These are phyloP conservation scores for Lerema accius DNA, from an alignment of 1,140 invertebrate genomes.

Conservation along the genomic window DNA sequence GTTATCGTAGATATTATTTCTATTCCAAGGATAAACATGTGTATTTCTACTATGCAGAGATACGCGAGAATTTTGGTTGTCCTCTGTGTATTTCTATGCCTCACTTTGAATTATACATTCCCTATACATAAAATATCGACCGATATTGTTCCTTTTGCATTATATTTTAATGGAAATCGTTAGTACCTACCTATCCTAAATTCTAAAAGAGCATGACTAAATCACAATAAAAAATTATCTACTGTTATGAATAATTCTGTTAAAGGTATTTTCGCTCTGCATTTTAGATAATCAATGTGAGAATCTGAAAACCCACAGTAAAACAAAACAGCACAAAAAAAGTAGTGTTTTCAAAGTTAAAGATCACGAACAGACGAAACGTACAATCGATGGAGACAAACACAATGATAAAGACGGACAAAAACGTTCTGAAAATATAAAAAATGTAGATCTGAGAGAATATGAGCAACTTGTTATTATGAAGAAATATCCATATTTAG, in stretches of 20 bases:
- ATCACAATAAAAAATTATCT: too few relatives aligned
- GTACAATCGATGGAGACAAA: constrained; percentile 44
- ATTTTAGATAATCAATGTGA: constrained; percentile 16
- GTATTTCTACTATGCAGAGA: constrained; percentile 41
- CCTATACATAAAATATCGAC: constrained; percentile 44
- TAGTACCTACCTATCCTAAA: too few relatives aligned
- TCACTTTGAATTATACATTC: constrained; percentile 62
- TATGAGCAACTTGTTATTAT: constrained; percentile 72
- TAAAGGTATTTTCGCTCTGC: neutral
- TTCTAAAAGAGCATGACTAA: too few relatives aligned
- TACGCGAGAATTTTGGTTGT: constrained; percentile 46
- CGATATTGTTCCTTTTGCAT: constrained; percentile 2
- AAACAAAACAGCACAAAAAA: neutral
- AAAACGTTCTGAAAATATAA: constrained; percentile 42
- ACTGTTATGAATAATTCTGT: too few relatives aligned
- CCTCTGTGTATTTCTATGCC: constrained; percentile 50
- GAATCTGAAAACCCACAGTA: neutral
- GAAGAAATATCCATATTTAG: constrained; percentile 75
- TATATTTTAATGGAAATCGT: constrained; percentile 37
- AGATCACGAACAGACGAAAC: constrained; percentile 8
- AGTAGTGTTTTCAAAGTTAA: neutral
- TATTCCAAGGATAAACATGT: too few relatives aligned
- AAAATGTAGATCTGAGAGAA: constrained; percentile 56
- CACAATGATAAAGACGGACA: constrained; percentile 6
- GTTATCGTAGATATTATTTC: too few relatives aligned